Percentiles rank a stretch among this genome's conserved stretches.
Evolutionary conservation across 2,113 vertebrate genomes (phyloP).

Genomic region (Okapia johnstoni): DNA sequence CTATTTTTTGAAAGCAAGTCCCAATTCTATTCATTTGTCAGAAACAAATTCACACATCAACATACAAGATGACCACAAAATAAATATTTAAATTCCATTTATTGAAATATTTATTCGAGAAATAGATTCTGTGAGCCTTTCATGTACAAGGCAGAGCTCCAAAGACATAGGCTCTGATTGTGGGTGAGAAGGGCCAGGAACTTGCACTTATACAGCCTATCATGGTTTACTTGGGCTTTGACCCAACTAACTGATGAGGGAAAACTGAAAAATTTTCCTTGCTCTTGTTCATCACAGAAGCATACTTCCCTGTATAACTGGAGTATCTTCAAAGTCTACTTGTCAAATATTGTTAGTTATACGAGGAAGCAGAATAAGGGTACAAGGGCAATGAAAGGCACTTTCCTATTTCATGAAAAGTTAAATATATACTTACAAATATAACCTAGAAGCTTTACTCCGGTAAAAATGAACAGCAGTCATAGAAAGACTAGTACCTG

Average conservation of each 20-base stretch:
- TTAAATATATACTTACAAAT: not conserved
- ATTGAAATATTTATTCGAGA: not conserved
- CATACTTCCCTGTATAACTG: not conserved
- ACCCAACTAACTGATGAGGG: not conserved
- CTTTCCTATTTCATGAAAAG: not conserved
- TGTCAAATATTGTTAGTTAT: not conserved
- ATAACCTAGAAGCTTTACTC: not conserved
- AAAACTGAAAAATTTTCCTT: not conserved
- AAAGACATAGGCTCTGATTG: not conserved
- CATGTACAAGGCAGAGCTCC: too few relatives aligned
- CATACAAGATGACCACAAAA: not conserved
- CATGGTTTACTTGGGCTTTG: not conserved
- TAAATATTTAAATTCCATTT: not conserved
- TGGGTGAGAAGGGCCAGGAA: not conserved
- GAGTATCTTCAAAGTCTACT: not conserved
- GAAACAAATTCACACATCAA: not conserved
- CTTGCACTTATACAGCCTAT: not conserved
- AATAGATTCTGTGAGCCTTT: not conserved
- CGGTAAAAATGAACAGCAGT: not conserved
- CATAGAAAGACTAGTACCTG: not conserved
- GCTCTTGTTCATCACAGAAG: not conserved
- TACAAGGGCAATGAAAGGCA: not conserved
- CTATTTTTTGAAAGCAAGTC: not conserved
- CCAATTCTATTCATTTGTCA: not conserved
- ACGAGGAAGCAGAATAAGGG: not conserved